These are phyloP conservation scores for Candidula unifasciata DNA, from an alignment of 2,888 invertebrate species.

Conservation along the genomic window DNA sequence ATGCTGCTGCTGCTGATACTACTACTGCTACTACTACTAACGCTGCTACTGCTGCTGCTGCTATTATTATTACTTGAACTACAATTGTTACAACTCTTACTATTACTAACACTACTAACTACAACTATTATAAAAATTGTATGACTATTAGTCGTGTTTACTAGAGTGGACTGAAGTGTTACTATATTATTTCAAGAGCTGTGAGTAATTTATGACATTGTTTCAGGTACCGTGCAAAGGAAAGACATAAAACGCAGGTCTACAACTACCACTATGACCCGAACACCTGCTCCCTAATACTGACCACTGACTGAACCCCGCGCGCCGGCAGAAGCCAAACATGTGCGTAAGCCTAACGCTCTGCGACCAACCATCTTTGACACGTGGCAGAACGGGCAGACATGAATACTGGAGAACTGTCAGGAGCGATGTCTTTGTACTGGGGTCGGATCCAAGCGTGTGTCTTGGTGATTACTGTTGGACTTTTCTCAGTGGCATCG, in stretches of 20 bases:
- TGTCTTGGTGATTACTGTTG: constrained; percentile 36
- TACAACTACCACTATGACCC: background rate
- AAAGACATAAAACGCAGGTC: background rate
- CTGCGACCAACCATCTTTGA: constrained; percentile 28
- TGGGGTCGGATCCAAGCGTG: constrained; percentile 1
- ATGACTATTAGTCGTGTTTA: background rate
- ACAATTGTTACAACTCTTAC: too few species aligned
- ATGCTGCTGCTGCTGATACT: too few species aligned
- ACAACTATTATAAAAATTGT: too few species aligned
- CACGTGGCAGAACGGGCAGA: constrained; percentile 37
- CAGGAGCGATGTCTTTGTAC: constrained; percentile 33
- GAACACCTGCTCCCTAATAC: constrained; percentile 38
- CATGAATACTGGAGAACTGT: background rate
- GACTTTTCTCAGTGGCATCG: background rate
- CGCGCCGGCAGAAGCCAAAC: constrained; percentile 19
- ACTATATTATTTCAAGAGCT: too few species aligned
- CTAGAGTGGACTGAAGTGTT: too few species aligned
- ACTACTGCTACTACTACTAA: too few species aligned
- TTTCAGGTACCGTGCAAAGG: too few species aligned
- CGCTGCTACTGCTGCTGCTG: too few species aligned
- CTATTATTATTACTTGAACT: too few species aligned
- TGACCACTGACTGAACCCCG: constrained; percentile 28
- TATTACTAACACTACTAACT: too few species aligned
- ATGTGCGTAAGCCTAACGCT: constrained; percentile 9
- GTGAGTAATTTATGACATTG: too few species aligned